Evolutionary conservation across 2,797 vertebrate genomes (phyloP).

Genomic region (Anguilla marmorata): DNA sequence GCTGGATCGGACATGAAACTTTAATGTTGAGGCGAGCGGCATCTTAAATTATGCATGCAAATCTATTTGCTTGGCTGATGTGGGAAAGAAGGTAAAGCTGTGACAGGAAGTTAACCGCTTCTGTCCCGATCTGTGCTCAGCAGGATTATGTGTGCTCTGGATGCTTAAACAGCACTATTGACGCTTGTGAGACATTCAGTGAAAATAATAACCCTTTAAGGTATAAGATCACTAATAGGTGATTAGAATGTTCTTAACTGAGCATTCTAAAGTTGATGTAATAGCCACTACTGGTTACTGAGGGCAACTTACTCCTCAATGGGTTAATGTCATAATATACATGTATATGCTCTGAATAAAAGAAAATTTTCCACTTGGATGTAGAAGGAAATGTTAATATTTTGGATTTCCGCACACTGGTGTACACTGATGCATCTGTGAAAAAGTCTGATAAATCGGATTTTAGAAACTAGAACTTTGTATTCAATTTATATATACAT

Average conservation of each 20-base stretch:
- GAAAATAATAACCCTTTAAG: background rate
- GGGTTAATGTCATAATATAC: no score
- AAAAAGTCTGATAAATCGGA: background rate
- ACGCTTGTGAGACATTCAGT: background rate
- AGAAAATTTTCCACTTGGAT: background rate
- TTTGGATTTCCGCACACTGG: background rate
- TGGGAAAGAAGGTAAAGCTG: slow-evolving; percentile 6
- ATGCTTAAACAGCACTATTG: background rate
- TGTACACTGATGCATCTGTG: background rate
- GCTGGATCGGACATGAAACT: slow-evolving; percentile 32
- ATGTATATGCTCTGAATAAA: no score
- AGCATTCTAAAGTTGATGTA: background rate
- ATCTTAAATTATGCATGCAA: slow-evolving; percentile 45
- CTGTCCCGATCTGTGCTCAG: background rate
- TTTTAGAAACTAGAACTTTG: background rate
- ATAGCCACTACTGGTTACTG: background rate
- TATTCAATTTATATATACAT: background rate
- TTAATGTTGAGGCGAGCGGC: slow-evolving; percentile 36
- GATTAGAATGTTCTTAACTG: background rate
- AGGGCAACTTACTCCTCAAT: background rate
- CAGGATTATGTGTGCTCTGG: background rate
- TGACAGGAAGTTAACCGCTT: slow-evolving; percentile 2
- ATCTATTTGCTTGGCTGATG: slow-evolving; percentile 31
- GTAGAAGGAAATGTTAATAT: background rate
- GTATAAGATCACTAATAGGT: background rate